phyloP scores from a whole-genome alignment of 2,797 vertebrate species.

The Synaphobranchus kaupii region DNA sequence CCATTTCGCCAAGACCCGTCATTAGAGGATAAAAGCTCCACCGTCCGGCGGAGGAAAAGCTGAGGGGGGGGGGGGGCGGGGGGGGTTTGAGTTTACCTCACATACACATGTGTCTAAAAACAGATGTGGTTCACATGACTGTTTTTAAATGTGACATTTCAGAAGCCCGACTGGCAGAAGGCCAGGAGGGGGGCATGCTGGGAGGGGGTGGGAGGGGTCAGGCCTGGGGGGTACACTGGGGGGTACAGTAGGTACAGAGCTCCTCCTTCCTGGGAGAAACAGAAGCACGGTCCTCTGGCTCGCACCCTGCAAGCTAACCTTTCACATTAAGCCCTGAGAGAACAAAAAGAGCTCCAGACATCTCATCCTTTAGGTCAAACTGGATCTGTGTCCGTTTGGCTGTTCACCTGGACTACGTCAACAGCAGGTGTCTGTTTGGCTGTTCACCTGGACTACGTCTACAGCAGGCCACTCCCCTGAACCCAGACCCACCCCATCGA shows the following conservation, averaged over 20 bases:
- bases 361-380: background rate
- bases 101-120: background rate
- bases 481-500: background rate
- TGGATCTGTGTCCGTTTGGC: background rate
- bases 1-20: background rate
- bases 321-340: background rate
- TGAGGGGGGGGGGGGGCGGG: no score
- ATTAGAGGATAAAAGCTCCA: background rate
- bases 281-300: background rate
- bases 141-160: background rate
- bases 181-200: background rate
- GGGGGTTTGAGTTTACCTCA: background rate
- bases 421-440: background rate
- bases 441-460: conserved; percentile 7
- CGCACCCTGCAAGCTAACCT: background rate
- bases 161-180: background rate
- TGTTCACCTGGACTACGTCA: conserved; percentile 9
- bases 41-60: no score
- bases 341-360: background rate
- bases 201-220: background rate
- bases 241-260: background rate
- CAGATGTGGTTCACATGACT: background rate
- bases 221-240: background rate
- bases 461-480: background rate
- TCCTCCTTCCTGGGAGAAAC: background rate